phyloP scores from a whole-genome alignment of 64 coral and sea anemone species.

The Exaiptasia diaphana region DNA sequence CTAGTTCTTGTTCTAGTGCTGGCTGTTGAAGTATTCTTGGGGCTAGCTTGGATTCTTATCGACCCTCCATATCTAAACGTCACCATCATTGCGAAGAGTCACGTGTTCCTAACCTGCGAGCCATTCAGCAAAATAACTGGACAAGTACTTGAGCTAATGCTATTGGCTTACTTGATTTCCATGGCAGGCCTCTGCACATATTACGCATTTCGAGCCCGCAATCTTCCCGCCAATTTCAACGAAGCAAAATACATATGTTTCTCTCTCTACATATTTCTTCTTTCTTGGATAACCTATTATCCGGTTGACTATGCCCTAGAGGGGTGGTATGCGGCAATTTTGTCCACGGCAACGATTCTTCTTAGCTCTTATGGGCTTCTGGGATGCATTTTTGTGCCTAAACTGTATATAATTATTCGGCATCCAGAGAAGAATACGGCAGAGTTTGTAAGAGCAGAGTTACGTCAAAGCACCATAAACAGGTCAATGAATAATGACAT shows the following conservation, averaged over 20 bases:
- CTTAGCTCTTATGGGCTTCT: conserved; percentile 57
- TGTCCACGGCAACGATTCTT: conserved; percentile 36
- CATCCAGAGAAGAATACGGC: conserved; percentile 60
- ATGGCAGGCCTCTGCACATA: conserved; percentile 39
- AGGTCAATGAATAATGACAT: neutral
- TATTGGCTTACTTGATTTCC: neutral
- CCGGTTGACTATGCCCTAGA: conserved; percentile 42
- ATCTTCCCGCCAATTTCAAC: conserved; percentile 72
- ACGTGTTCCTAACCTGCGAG: conserved; percentile 31
- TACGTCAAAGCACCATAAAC: neutral
- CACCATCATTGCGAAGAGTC: neutral
- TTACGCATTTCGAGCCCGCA: conserved; percentile 38
- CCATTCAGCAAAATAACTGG: conserved; percentile 3
- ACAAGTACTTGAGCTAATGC: neutral
- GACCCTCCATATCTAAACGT: conserved; percentile 28
- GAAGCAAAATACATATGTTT: conserved; percentile 64
- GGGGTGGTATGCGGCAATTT: conserved; percentile 55
- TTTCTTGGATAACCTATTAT: conserved; percentile 39
- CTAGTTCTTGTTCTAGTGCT: neutral
- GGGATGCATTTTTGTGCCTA: conserved; percentile 63
- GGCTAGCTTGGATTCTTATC: conserved; percentile 5
- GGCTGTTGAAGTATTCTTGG: neutral
- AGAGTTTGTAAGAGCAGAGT: conserved; percentile 35
- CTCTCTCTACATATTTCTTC: conserved; percentile 53
- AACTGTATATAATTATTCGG: conserved; percentile 42